A percentile compares a stretch with the other conserved stretches of the same genome.
These are phyloP conservation scores for Carassius carassius DNA, from an alignment of 2,113 vertebrate species.

Conservation along the genomic window DNA sequence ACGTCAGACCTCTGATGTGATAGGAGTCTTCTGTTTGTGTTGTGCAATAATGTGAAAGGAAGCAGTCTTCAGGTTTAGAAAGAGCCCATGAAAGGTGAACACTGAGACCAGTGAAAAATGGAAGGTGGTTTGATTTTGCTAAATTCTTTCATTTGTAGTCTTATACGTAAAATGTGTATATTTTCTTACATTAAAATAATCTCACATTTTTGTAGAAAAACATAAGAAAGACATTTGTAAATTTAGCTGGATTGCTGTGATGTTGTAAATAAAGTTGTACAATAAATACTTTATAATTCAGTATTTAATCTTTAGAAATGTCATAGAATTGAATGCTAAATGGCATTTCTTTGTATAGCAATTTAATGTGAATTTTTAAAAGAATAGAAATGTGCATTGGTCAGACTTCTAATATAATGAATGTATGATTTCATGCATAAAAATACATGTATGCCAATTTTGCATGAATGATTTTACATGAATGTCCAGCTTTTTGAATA, in stretches of 20 bases:
- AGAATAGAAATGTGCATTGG: not conserved
- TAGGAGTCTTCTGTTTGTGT: slow-evolving; percentile 15
- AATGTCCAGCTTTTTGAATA: not conserved
- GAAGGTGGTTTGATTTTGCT: not conserved
- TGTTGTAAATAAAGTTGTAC: no score
- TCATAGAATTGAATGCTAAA: no score
- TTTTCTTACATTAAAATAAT: not conserved
- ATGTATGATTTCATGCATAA: not conserved
- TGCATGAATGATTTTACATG: not conserved
- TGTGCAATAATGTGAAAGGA: no score
- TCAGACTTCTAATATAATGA: not conserved
- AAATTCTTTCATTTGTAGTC: not conserved
- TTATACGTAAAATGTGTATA: not conserved
- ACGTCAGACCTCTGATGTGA: slow-evolving; percentile 13
- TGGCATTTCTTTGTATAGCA: not conserved
- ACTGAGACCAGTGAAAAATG: no score
- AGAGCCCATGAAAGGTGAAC: not conserved
- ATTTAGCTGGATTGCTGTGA: not conserved
- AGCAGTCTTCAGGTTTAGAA: not conserved
- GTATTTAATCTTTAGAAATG: no score
- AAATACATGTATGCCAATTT: no score
- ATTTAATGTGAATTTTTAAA: not conserved
- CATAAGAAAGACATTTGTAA: not conserved
- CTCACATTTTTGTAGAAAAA: not conserved
- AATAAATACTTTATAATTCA: no score